phyloP scores from a whole-genome alignment of 2,113 vertebrate species.

The Gymnorhina tibicen region DNA sequence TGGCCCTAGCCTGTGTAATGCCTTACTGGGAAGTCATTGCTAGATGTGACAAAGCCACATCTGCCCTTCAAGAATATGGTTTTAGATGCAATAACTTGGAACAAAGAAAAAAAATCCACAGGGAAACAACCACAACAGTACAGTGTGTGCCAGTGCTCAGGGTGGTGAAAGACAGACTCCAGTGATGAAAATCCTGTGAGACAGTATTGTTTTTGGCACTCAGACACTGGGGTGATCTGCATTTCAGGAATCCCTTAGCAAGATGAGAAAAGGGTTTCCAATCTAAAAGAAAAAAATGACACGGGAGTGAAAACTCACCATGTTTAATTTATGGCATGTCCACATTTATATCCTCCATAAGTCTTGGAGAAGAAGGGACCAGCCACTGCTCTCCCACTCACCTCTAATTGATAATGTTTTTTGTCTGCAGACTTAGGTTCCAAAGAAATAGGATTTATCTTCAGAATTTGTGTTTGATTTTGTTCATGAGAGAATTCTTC shows the following conservation, averaged over 20 bases:
- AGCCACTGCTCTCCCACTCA: background rate
- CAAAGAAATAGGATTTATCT: conserved; percentile 4
- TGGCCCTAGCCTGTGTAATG: background rate
- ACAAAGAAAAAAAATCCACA: background rate
- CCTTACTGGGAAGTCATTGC: background rate
- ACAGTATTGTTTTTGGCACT: background rate
- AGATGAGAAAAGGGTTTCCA: background rate
- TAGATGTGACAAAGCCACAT: background rate
- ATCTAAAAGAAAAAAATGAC: background rate
- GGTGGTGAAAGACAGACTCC: background rate
- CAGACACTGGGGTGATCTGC: background rate
- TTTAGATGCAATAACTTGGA: background rate
- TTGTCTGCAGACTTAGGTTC: background rate
- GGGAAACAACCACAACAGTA: background rate
- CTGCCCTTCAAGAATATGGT: background rate
- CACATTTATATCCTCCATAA: background rate
- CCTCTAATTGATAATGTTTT: background rate
- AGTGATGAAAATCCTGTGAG: background rate
- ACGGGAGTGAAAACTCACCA: background rate
- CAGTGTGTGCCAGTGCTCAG: background rate
- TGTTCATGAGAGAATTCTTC: background rate
- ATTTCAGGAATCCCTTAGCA: background rate
- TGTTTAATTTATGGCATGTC: background rate
- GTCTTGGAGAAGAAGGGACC: background rate
- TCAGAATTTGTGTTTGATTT: background rate